These are phyloP conservation scores for Coenonympha glycerion DNA, from an alignment of 2,888 invertebrate species.

Conservation along the genomic window DNA sequence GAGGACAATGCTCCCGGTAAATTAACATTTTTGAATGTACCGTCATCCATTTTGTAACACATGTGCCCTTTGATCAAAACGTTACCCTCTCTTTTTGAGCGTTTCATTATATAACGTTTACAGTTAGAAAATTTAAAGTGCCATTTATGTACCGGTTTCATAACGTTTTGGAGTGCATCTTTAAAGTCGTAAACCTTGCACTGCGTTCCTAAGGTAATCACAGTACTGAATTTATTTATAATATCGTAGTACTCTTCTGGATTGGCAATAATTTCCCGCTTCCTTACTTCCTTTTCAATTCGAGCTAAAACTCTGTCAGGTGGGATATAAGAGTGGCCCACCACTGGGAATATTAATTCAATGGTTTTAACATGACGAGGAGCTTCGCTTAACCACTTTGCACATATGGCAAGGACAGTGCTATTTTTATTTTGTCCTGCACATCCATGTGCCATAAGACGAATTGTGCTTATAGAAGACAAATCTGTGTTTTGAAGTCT, in stretches of 20 bases:
- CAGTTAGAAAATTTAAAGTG: conserved; percentile 28
- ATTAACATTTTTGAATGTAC: conserved; percentile 24
- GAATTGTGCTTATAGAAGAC: background rate
- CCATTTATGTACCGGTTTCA: conserved; percentile 28
- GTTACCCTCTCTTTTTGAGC: conserved; percentile 29
- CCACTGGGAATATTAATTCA: too few species aligned
- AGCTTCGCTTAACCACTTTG: conserved; percentile 30
- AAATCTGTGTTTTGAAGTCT: conserved; percentile 22
- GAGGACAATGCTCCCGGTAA: background rate
- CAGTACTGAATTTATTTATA: background rate
- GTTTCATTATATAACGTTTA: conserved; percentile 27
- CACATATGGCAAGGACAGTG: conserved; percentile 28
- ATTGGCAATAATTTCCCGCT: background rate
- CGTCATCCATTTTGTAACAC: conserved; percentile 28
- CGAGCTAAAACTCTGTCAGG: background rate
- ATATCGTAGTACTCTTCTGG: background rate
- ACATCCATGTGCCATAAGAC: conserved; percentile 19
- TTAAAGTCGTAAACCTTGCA: conserved; percentile 30
- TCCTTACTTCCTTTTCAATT: conserved; percentile 1
- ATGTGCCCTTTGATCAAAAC: conserved; percentile 29
- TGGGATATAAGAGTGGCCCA: background rate
- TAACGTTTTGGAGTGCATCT: conserved; percentile 24
- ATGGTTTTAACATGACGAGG: too few species aligned
- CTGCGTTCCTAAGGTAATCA: conserved; percentile 1
- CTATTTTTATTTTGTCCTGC: conserved; percentile 34